Conservation (phyloP, 2,888 invertebrate genomes). For the Lochmaea capreae region DNA sequence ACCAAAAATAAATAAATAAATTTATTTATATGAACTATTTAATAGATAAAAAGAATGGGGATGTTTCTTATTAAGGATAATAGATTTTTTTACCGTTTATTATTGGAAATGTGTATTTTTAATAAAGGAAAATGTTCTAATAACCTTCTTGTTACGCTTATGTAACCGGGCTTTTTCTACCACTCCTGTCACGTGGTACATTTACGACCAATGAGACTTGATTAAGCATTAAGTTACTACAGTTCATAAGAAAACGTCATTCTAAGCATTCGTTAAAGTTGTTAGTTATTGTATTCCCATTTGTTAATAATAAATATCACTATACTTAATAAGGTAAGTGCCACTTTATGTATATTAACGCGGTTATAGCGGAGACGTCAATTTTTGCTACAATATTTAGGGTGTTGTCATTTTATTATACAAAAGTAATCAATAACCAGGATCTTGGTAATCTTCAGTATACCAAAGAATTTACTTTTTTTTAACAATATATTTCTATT, state of each 20-base stretch:
- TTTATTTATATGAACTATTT: background rate
- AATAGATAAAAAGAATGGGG: background rate
- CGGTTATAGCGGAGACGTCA: background rate
- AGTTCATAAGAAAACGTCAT: constrained; percentile 50
- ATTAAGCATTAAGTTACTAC: constrained; percentile 55
- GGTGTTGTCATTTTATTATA: constrained; percentile 49
- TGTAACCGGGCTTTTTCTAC: background rate
- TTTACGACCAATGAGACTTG: constrained; percentile 54
- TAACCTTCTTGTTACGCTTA: background rate
- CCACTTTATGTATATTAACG: constrained; percentile 14
- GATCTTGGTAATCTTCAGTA: constrained; percentile 7
- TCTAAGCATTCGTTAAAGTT: background rate
- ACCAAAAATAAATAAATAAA: background rate
- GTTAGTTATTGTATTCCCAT: constrained; percentile 25
- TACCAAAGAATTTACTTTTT: background rate
- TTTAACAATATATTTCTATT: background rate
- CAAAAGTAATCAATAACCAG: constrained; percentile 47
- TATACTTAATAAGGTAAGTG: constrained; percentile 46
- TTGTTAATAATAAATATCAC: constrained; percentile 45
- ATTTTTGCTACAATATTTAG: constrained; percentile 32
- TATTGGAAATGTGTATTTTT: background rate
- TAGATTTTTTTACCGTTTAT: background rate
- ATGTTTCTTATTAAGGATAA: background rate
- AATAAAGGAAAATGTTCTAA: background rate
- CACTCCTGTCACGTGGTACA: constrained; percentile 53